These are phyloP conservation scores for Hiodon alosoides DNA, from an alignment of 2,113 vertebrate species.

Conservation along the genomic window DNA sequence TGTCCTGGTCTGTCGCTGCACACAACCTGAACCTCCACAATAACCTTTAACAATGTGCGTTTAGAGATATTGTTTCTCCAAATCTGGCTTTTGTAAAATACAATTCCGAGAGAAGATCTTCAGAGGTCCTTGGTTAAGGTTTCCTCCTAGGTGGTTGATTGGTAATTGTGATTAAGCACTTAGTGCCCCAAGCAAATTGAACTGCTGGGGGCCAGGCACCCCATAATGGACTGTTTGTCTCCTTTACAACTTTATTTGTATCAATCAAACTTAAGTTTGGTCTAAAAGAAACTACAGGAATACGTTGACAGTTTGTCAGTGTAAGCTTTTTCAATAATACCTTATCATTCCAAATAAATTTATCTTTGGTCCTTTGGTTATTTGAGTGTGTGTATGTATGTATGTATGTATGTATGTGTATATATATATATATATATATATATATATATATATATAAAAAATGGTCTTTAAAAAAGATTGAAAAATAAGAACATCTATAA, in stretches of 20 bases:
- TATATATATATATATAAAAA: neutral
- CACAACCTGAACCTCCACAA: constrained; percentile 4
- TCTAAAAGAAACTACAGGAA: constrained; percentile 28
- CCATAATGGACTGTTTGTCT: constrained; percentile 37
- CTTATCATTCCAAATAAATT: neutral
- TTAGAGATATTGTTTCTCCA: neutral
- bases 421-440: no score
- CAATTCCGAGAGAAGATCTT: neutral
- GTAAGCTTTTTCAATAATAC: neutral
- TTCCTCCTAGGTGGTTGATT: constrained; percentile 30
- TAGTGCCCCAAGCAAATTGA: constrained; percentile 36
- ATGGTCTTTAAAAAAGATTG: neutral
- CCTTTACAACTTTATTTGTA: constrained; percentile 31
- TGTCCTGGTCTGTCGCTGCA: neutral
- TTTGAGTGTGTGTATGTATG: neutral
- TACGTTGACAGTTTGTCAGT: constrained; percentile 7
- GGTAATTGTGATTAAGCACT: constrained; percentile 48
- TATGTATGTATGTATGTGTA: no score
- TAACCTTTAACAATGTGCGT: neutral
- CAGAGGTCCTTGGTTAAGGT: neutral
- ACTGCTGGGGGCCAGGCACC: constrained; percentile 25
- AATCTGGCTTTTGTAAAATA: neutral
- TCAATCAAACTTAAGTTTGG: constrained; percentile 30
- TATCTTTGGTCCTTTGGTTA: no score
- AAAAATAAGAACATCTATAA: neutral